phyloP scores from a whole-genome alignment of 2,797 vertebrate species.

The Brachyrhaphis roseni region DNA sequence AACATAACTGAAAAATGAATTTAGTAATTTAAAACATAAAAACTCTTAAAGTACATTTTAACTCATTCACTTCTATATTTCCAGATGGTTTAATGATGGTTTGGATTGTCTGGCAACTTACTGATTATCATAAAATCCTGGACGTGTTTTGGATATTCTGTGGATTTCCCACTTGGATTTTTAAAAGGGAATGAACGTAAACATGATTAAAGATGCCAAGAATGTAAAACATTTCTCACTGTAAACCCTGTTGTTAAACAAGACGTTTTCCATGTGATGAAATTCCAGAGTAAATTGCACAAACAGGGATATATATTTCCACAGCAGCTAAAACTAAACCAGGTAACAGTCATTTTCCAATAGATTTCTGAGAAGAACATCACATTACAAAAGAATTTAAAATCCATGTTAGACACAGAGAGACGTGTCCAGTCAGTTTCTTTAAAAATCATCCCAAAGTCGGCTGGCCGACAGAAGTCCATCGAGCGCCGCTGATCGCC shows the following conservation, averaged over 20 bases:
- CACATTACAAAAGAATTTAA: constrained; percentile 33
- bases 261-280: neutral
- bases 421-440: constrained; percentile 39
- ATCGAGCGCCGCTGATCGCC: constrained; percentile 13
- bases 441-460: constrained; percentile 29
- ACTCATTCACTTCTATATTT: neutral
- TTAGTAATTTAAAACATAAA: neutral
- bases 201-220: neutral
- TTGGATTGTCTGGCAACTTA: constrained; percentile 5
- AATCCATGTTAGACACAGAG: constrained; percentile 50
- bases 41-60: neutral
- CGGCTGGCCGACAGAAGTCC: constrained; percentile 13
- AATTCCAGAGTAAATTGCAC: neutral
- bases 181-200: neutral
- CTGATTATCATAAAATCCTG: neutral
- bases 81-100: neutral
- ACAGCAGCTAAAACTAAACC: constrained; percentile 22
- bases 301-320: neutral
- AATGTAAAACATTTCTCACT: too few species aligned
- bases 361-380: constrained; percentile 28
- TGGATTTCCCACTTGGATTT: neutral
- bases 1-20: neutral
- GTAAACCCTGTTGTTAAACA: neutral
- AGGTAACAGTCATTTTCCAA: constrained; percentile 70
- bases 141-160: neutral